Evolutionary conservation across 2,888 invertebrate species (phyloP).

Genomic region (Drosophila melanocephala): DNA sequence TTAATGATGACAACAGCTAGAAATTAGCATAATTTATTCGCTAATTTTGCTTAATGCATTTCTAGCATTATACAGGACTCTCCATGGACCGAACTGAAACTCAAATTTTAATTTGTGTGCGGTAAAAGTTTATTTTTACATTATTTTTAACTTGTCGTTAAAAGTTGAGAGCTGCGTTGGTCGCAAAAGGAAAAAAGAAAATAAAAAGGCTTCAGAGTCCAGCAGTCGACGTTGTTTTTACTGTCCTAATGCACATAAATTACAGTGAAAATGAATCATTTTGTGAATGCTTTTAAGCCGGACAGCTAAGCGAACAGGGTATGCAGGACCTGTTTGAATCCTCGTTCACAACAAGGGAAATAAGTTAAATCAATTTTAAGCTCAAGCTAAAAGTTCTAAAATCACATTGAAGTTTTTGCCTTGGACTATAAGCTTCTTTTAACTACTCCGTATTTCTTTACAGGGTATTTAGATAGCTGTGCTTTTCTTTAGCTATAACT

Average conservation of each 20-base stretch:
- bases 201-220: slow-evolving; percentile 19
- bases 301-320: background rate
- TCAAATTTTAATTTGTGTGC: slow-evolving; percentile 24
- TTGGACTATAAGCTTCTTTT: too few species aligned
- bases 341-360: background rate
- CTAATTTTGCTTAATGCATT: slow-evolving; percentile 36
- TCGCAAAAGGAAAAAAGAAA: slow-evolving; percentile 11
- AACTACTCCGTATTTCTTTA: background rate
- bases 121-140: slow-evolving; percentile 33
- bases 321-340: background rate
- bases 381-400: background rate
- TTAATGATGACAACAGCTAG: slow-evolving; percentile 22
- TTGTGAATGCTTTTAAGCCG: background rate
- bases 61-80: slow-evolving; percentile 5
- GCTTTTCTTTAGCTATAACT: background rate
- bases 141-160: slow-evolving; percentile 39
- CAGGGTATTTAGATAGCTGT: slow-evolving; percentile 22
- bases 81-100: slow-evolving; percentile 5
- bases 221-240: slow-evolving; percentile 25
- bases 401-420: background rate
- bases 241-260: slow-evolving; percentile 48
- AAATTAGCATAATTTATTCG: slow-evolving; percentile 56
- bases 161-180: slow-evolving; percentile 32
- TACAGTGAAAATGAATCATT: slow-evolving; percentile 41
- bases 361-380: background rate